phyloP scores from a whole-genome alignment of 2,113 vertebrate species.

The Pterophyllum scalare region DNA sequence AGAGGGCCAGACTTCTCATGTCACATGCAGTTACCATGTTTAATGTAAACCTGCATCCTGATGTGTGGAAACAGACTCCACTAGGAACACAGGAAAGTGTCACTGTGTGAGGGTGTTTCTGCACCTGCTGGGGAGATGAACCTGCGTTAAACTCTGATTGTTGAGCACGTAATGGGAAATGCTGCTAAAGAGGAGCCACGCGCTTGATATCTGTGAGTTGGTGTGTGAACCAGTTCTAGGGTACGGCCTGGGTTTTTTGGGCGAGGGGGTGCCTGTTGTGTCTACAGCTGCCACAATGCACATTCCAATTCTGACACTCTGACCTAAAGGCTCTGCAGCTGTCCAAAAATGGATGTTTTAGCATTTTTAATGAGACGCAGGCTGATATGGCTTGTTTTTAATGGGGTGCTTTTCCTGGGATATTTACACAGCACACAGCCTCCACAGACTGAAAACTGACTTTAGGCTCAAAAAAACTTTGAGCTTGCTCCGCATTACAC shows the following conservation, averaged over 20 bases:
- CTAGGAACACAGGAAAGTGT: background rate
- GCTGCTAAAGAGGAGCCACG: background rate
- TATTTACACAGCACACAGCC: no score
- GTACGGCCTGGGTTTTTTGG: background rate
- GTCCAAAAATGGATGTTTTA: background rate
- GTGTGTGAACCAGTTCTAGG: background rate
- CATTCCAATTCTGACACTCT: background rate
- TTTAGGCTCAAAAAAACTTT: no score
- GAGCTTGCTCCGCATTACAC: no score
- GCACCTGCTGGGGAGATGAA: background rate
- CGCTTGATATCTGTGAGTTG: background rate
- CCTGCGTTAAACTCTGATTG: background rate
- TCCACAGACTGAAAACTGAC: no score
- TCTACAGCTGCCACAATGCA: slow-evolving; percentile 34
- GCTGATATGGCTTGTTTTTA: background rate
- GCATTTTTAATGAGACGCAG: background rate
- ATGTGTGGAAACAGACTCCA: accelerated
- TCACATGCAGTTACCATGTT: accelerated
- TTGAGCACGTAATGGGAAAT: background rate
- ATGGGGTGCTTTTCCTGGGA: background rate
- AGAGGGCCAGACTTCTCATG: background rate
- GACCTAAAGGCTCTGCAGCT: background rate
- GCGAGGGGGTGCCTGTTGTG: slow-evolving; percentile 19
- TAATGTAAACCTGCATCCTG: background rate
- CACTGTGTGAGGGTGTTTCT: background rate